Evolutionary conservation across 2,888 invertebrate species (phyloP).

Genomic region (Acleris emargana): DNA sequence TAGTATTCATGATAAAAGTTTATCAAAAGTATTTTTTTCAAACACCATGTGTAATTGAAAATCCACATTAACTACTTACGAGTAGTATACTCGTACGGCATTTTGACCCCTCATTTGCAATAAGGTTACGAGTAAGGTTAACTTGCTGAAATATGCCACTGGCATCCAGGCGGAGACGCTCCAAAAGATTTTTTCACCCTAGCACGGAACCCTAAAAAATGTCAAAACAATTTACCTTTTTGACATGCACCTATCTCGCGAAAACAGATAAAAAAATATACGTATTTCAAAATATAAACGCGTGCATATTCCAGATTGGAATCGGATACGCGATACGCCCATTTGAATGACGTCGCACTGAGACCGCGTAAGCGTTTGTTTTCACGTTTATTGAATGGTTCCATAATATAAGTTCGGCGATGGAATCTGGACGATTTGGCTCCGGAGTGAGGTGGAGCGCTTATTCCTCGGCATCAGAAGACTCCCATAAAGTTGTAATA

Average conservation of each 20-base stretch:
- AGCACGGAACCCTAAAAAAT: conserved; percentile 41
- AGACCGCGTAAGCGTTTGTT: conserved; percentile 45
- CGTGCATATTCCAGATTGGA: conserved; percentile 61
- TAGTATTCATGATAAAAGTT: no score
- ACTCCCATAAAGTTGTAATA: conserved; percentile 50
- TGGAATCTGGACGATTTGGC: conserved; percentile 68
- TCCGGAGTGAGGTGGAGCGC: conserved; percentile 65
- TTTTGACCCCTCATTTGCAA: no score
- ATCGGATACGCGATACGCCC: conserved; percentile 70
- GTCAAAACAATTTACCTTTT: conserved; percentile 51
- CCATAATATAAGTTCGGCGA: conserved; percentile 53
- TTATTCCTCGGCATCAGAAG: conserved; percentile 52
- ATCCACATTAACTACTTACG: no score
- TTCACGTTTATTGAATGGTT: conserved; percentile 48
- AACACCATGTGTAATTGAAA: no score
- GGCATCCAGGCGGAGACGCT: no score
- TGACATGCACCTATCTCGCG: conserved; percentile 13
- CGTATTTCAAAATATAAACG: conserved; percentile 34
- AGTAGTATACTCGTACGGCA: no score
- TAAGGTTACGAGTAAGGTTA: no score
- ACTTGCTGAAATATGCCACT: no score
- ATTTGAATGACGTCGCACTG: conserved; percentile 49
- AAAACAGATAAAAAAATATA: conserved; percentile 7
- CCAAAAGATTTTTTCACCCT: conserved; percentile 27
- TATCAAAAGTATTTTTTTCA: no score